Percentiles rank a stretch among this genome's conserved stretches.
Evolutionary conservation across 1,140 invertebrate genomes (phyloP).

Genomic region (Lucilia cuprina): DNA sequence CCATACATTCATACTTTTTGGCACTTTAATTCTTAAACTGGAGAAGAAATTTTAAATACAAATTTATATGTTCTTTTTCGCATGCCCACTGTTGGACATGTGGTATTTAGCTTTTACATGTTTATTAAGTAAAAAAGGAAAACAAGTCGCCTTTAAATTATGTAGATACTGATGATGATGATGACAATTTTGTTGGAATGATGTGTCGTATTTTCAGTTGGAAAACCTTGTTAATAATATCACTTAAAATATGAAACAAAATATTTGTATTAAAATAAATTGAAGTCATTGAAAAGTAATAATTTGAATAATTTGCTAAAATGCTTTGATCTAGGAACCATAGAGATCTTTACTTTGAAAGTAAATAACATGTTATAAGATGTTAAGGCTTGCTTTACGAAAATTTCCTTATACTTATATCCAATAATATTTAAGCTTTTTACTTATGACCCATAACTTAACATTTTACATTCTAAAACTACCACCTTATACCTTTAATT

Average conservation of each 20-base stretch:
- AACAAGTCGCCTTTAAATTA: slow-evolving; percentile 15
- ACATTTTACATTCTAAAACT: neutral
- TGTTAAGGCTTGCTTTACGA: no score
- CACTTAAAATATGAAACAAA: slow-evolving; percentile 22
- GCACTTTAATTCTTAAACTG: no score
- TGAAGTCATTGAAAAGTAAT: neutral
- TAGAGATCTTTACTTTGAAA: no score
- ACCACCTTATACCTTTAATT: neutral
- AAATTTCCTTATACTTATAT: no score
- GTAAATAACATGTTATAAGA: no score
- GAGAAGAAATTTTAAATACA: no score
- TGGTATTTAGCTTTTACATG: neutral
- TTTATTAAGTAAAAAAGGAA: neutral
- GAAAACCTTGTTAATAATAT: slow-evolving; percentile 9
- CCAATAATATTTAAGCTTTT: no score
- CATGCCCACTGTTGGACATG: neutral
- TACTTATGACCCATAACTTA: no score
- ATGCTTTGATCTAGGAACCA: neutral
- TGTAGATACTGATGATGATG: neutral
- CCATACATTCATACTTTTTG: no score
- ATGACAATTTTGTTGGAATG: neutral
- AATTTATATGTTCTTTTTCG: no score
- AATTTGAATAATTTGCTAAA: slow-evolving; percentile 5
- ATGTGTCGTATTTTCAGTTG: neutral
- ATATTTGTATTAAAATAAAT: neutral